These are phyloP conservation scores for Ptilonorhynchus violaceus DNA, from an alignment of 2,113 vertebrate species.

Conservation along the genomic window DNA sequence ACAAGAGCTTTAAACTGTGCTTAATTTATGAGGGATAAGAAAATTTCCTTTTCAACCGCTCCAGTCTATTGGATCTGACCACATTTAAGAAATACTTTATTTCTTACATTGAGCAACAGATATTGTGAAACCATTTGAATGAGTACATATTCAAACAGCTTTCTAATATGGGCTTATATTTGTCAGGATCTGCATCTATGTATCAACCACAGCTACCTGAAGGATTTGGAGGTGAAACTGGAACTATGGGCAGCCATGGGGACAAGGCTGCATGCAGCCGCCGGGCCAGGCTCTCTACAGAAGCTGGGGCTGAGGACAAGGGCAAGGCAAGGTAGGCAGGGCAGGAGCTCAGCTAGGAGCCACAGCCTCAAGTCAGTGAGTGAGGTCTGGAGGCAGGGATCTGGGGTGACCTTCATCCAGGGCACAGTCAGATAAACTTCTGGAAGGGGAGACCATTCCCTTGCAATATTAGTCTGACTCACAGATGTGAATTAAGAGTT, in stretches of 20 bases:
- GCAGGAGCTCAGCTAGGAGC: not conserved
- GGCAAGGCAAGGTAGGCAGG: not conserved
- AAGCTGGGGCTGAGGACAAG: not conserved
- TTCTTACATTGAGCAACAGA: not conserved
- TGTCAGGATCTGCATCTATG: not conserved
- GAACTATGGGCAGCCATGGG: not conserved
- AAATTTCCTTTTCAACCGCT: not conserved
- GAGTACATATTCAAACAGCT: not conserved
- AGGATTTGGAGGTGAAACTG: not conserved
- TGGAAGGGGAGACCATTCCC: not conserved
- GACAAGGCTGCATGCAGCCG: not conserved
- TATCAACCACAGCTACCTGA: not conserved
- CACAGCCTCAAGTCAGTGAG: fast-evolving
- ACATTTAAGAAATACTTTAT: not conserved
- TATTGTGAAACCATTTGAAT: not conserved
- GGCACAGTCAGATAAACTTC: not conserved
- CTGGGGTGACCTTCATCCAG: not conserved
- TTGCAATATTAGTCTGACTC: not conserved
- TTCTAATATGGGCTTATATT: not conserved
- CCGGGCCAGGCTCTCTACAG: not conserved
- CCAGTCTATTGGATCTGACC: not conserved
- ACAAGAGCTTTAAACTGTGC: not conserved
- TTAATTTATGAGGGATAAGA: not conserved
- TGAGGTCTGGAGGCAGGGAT: not conserved
- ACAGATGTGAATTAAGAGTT: not conserved